Percentiles rank a stretch among this genome's conserved stretches.
Evolutionary conservation across 1,140 invertebrate species (phyloP).

Genomic region (Leptinotarsa lineolata): DNA sequence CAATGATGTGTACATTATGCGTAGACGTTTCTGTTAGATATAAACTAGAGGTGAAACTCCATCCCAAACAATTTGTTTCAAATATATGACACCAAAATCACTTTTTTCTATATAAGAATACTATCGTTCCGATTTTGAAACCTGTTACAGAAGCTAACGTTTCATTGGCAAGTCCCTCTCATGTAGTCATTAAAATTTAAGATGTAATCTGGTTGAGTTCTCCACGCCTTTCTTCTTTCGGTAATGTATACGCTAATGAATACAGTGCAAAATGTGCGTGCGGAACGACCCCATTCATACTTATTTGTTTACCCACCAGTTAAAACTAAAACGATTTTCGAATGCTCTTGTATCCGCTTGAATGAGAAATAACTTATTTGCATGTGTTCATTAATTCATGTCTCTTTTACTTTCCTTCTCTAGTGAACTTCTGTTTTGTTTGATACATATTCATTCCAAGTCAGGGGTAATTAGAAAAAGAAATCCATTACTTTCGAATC

Average conservation of each 20-base stretch:
- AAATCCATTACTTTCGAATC: no score
- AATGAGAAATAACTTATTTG: not conserved
- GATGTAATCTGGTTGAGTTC: slow-evolving; percentile 11
- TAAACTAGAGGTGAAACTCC: no score
- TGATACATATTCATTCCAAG: not conserved
- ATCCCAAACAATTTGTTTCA: no score
- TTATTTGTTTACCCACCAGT: not conserved
- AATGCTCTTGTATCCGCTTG: not conserved
- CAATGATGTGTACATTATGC: no score
- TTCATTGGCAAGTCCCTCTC: not conserved
- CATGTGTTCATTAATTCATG: not conserved
- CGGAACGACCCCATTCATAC: not conserved
- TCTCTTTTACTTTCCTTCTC: not conserved
- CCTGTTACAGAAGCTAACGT: not conserved
- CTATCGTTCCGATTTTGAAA: not conserved
- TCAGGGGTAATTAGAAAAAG: no score
- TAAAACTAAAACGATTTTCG: not conserved
- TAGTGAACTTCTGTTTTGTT: not conserved
- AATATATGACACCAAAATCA: no score
- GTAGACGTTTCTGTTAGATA: no score
- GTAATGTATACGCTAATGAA: not conserved
- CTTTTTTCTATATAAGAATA: no score
- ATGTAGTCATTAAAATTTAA: slow-evolving; percentile 7
- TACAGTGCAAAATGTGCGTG: slow-evolving; percentile 11
- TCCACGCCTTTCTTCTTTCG: slow-evolving; percentile 8